Percentiles rank a stretch among this genome's conserved stretches.
These are phyloP conservation scores for Hemaris fuciformis DNA, from an alignment of 2,888 invertebrate species.

Conservation along the genomic window DNA sequence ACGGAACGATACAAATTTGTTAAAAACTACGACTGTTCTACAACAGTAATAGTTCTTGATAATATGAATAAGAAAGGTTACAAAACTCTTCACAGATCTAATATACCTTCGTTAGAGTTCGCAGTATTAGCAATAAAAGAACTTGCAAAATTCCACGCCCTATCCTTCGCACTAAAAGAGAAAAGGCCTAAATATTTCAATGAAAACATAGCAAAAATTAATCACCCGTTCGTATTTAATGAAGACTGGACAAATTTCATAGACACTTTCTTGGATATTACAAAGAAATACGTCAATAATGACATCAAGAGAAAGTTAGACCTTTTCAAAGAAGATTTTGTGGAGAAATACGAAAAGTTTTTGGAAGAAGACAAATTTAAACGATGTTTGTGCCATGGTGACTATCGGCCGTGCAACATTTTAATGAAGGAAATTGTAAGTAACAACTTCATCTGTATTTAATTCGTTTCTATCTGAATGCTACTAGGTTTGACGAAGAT, in stretches of 20 bases:
- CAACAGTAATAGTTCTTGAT: conserved; percentile 35
- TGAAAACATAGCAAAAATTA: conserved; percentile 25
- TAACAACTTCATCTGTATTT: too few species aligned
- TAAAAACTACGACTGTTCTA: conserved; percentile 27
- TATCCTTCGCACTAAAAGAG: conserved; percentile 35
- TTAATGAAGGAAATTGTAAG: conserved; percentile 39
- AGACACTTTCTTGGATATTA: conserved; percentile 25
- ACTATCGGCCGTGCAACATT: conserved; percentile 42
- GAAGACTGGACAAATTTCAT: conserved; percentile 28
- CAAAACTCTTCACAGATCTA: conserved; percentile 29
- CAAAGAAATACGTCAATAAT: conserved; percentile 28
- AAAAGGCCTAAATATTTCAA: conserved; percentile 23
- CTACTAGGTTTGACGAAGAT: too few species aligned
- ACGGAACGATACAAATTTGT: conserved; percentile 28
- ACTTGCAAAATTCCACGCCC: conserved; percentile 35
- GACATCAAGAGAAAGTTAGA: conserved; percentile 30
- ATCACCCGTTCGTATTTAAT: conserved; percentile 20
- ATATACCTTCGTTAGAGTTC: conserved; percentile 33
- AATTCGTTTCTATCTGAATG: too few species aligned
- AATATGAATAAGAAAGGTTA: conserved; percentile 39
- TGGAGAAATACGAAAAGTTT: conserved; percentile 29
- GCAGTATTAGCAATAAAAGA: conserved; percentile 33
- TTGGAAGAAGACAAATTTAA: conserved; percentile 20
- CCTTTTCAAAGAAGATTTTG: conserved; percentile 22
- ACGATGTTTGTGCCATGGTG: conserved; percentile 43